Conservation (phyloP, 2,113 vertebrate species). For the Misgurnus anguillicaudatus region DNA sequence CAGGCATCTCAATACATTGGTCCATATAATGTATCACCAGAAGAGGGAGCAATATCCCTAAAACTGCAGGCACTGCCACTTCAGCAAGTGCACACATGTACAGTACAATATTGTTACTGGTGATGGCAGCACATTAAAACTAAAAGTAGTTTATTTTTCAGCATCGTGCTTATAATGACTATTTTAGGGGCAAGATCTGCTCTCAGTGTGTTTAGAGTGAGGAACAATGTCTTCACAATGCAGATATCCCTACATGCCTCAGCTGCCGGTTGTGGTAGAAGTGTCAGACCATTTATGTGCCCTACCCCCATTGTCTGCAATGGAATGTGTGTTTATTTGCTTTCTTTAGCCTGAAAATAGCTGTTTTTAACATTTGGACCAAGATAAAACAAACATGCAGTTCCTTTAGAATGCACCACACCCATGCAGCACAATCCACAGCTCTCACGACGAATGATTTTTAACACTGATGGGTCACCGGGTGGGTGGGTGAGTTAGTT, state of each 20-base stretch:
- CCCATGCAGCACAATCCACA: slow-evolving; percentile 68
- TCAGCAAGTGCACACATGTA: slow-evolving; percentile 12
- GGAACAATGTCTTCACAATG: slow-evolving; percentile 45
- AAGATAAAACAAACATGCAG: slow-evolving; percentile 66
- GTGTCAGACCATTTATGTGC: slow-evolving; percentile 55
- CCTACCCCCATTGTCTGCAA: slow-evolving; percentile 63
- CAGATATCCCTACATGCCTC: slow-evolving; percentile 39
- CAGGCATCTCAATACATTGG: too few species aligned
- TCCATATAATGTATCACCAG: slow-evolving; percentile 2
- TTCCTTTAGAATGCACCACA: slow-evolving; percentile 62
- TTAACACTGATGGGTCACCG: slow-evolving; percentile 66
- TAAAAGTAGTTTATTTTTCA: slow-evolving; percentile 18
- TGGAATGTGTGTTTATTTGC: slow-evolving; percentile 70
- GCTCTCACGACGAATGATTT: slow-evolving; percentile 66
- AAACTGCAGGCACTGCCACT: background rate
- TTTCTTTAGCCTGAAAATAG: slow-evolving; percentile 67
- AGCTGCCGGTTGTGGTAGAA: slow-evolving; percentile 17
- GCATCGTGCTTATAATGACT: background rate
- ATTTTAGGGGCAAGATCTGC: slow-evolving; percentile 12
- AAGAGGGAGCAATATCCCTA: slow-evolving; percentile 23
- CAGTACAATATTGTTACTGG: background rate
- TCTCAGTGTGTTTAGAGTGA: slow-evolving; percentile 2
- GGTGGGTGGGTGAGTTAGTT: slow-evolving; percentile 73
- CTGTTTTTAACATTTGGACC: slow-evolving; percentile 65
- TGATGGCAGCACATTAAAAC: slow-evolving; percentile 9